Evolutionary conservation across 1,140 invertebrate genomes (phyloP).

Genomic region (Berghia stephanieae): DNA sequence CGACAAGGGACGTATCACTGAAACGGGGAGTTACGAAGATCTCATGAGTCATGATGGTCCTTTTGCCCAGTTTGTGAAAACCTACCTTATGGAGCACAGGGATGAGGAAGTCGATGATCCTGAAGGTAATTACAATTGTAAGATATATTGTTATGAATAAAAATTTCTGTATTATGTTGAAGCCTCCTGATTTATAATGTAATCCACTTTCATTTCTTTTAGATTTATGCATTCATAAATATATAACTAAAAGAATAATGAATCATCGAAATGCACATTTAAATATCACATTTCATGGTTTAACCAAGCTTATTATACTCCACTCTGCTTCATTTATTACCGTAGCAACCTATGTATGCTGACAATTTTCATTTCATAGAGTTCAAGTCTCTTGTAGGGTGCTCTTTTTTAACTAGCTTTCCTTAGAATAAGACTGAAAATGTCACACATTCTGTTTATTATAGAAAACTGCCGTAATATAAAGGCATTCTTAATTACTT

Average conservation of each 20-base stretch:
- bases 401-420: no score
- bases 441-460: no score
- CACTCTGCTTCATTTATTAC: no score
- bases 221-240: neutral
- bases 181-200: neutral
- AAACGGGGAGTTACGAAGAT: constrained; percentile 61
- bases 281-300: neutral
- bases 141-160: neutral
- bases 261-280: no score
- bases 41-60: constrained; percentile 59
- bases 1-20: constrained; percentile 60
- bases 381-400: no score
- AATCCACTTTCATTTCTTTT: neutral
- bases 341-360: no score
- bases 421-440: no score
- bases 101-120: constrained; percentile 47
- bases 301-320: no score
- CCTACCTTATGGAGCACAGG: constrained; percentile 42
- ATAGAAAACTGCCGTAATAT: no score
- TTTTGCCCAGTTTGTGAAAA: constrained; percentile 62
- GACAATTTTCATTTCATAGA: no score
- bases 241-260: neutral
- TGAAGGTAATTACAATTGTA: constrained; percentile 40
- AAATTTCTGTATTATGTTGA: neutral
- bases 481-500: no score